Base-by-base conservation (phyloP, 2,113 vertebrate species). In the Thalassoma bifasciatum region DNA sequence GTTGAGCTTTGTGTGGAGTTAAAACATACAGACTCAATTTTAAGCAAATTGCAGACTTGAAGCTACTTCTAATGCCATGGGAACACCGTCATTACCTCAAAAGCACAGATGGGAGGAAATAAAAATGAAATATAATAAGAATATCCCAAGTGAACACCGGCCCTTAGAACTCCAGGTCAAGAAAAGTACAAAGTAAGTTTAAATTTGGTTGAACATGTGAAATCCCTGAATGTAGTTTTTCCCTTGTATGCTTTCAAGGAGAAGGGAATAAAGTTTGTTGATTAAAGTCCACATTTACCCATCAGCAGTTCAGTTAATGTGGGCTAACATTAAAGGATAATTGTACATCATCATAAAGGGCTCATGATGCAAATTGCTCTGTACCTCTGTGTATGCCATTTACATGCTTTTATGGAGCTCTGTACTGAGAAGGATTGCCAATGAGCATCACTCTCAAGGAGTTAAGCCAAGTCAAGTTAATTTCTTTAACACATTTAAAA, bases 241-340 rank as follows among this genome's bases (percentile, higher is more conserved):
- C 47, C 53, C 17, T 38, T 67, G 42, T 16, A 71, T 37, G 54
- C 47, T 62, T 67, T 56, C 77, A 69, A 66, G 17, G 11, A 58
- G 46, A 58, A 67, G 66, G 67, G 60, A 73, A 53, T 50, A 38
- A 42, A 51, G 58, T 54, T 49, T n/a, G 36, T 60, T 81, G 66
- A 69, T 81, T 46, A 65, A 78, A 66, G 51, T 81, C 66, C 59
- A 74, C 59, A 82, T 75, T 72, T 30, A 61, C 63, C 60, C 40
- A 70, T 69, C 52, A 75, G 21, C 66, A 67, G 62, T 67, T 73
- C 66, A 72, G 68, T 72, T 82, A 68, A 85, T 72, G 46, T 79
- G 57, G 47, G 30, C 53, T 75, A 21, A 75, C 71, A 78, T 62
- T 58, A 74, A 82, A 82, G 47, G 24, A 38, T 11, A 61, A 61